Conservation (phyloP, 2,888 invertebrate species). For the Ischnus inquisitorius region DNA sequence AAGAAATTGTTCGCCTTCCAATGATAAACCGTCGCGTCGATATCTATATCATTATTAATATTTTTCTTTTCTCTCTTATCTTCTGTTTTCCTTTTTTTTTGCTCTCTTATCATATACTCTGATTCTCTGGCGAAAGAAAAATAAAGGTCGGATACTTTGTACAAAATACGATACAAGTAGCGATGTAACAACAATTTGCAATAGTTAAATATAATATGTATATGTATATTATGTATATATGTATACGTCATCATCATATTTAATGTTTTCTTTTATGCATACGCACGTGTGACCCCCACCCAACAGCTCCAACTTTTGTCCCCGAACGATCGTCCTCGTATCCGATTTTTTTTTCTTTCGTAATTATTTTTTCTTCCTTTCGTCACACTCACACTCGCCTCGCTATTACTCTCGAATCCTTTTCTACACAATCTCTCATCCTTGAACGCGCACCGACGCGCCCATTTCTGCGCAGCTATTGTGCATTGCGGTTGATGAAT, state of each 20-base stretch:
- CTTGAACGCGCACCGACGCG: slow-evolving; percentile 18
- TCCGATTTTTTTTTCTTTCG: slow-evolving; percentile 18
- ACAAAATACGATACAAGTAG: slow-evolving; percentile 85
- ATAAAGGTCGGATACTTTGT: slow-evolving; percentile 83
- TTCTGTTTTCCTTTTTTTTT: no score
- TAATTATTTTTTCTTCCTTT: neutral
- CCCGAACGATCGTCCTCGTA: slow-evolving; percentile 50
- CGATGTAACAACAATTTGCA: slow-evolving; percentile 85
- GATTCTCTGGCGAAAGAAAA: slow-evolving; percentile 78
- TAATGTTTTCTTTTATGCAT: slow-evolving; percentile 33
- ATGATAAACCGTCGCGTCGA: slow-evolving; percentile 14
- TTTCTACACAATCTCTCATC: slow-evolving; percentile 1
- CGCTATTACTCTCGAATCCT: slow-evolving; percentile 3
- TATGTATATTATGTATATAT: slow-evolving; percentile 74
- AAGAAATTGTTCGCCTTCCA: slow-evolving; percentile 20
- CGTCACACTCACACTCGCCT: neutral
- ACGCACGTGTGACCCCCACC: slow-evolving; percentile 46
- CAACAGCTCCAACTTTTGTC: slow-evolving; percentile 24
- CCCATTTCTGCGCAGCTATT: slow-evolving; percentile 57
- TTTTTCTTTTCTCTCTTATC: slow-evolving; percentile 62
- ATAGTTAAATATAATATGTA: slow-evolving; percentile 84
- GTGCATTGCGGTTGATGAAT: slow-evolving; percentile 63
- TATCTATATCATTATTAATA: slow-evolving; percentile 37
- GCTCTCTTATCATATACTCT: slow-evolving; percentile 73
- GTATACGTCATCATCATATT: slow-evolving; percentile 68